These are phyloP conservation scores for Bagarius yarrelli DNA, from an alignment of 2,113 vertebrate genomes.

Conservation along the genomic window DNA sequence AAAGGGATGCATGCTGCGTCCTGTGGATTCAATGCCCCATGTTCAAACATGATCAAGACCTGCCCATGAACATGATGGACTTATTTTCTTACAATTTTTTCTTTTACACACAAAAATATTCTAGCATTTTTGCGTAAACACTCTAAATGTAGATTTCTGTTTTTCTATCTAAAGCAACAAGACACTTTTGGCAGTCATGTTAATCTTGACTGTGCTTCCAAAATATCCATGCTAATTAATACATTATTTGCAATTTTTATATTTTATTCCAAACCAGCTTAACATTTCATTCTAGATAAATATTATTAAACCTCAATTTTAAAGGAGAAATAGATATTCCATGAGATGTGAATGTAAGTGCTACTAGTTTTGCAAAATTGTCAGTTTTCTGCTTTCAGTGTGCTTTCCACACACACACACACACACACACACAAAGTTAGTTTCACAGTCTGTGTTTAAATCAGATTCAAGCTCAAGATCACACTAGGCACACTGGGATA, in stretches of 20 bases:
- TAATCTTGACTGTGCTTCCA: neutral
- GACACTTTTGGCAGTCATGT: neutral
- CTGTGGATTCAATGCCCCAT: too few species aligned
- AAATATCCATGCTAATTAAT: constrained; percentile 4
- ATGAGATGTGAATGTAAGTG: neutral
- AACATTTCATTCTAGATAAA: neutral
- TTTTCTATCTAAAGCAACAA: neutral
- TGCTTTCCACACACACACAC: neutral
- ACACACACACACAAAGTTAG: neutral
- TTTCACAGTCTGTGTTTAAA: too few species aligned
- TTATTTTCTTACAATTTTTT: constrained; percentile 37
- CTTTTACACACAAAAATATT: constrained; percentile 23
- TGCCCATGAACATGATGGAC: constrained; percentile 28
- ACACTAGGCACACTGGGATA: neutral
- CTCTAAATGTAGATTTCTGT: neutral
- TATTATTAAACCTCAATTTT: neutral
- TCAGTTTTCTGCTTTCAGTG: neutral
- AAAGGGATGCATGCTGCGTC: too few species aligned
- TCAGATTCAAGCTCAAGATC: neutral
- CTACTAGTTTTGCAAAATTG: neutral
- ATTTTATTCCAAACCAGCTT: neutral
- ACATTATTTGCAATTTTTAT: neutral
- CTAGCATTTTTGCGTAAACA: too few species aligned
- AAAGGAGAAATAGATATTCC: neutral
- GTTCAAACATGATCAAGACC: too few species aligned